Percentiles rank a stretch among this genome's conserved stretches.
phyloP scores from a whole-genome alignment of 1,140 invertebrate species.

The Pectinophora gossypiella region DNA sequence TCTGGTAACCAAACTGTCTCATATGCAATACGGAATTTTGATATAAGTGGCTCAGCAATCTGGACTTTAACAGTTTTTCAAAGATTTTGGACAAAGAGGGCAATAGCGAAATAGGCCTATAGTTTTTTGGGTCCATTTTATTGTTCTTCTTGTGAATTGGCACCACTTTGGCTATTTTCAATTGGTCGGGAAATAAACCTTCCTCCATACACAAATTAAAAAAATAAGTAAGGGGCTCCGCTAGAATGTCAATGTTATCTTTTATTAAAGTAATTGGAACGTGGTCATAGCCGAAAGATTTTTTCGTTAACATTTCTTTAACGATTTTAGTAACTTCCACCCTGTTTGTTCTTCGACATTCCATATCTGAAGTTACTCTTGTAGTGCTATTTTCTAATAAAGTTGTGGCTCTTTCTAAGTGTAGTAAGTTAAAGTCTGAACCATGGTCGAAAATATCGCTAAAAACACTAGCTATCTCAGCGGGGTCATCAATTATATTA shows the following conservation, averaged over 20 bases:
- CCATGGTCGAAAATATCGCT: background rate
- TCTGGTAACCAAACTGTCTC: slow-evolving; percentile 14
- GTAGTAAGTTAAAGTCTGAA: too few species aligned
- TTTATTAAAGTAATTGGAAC: slow-evolving; percentile 9
- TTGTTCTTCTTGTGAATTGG: slow-evolving; percentile 13
- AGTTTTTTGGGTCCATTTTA: too few species aligned
- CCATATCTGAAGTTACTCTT: background rate
- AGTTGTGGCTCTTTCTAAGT: background rate
- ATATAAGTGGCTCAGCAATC: slow-evolving; percentile 3
- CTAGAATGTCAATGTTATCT: slow-evolving; percentile 11
- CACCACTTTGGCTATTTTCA: slow-evolving; percentile 11
- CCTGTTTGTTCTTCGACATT: background rate
- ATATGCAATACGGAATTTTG: slow-evolving; percentile 3
- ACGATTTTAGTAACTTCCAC: slow-evolving; percentile 1
- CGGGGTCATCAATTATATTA: background rate
- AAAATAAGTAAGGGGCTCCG: slow-evolving; percentile 7
- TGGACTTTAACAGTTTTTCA: slow-evolving; percentile 10
- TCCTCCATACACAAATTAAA: slow-evolving; percentile 9
- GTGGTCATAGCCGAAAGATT: slow-evolving; percentile 9
- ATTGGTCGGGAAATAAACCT: slow-evolving; percentile 12
- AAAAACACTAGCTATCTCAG: background rate
- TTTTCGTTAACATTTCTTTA: slow-evolving; percentile 5
- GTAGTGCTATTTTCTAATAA: background rate
- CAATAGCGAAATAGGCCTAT: too few species aligned
- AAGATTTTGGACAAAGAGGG: slow-evolving; percentile 12